Conservation (phyloP, 2,113 vertebrate genomes). For the Esox niger region DNA sequence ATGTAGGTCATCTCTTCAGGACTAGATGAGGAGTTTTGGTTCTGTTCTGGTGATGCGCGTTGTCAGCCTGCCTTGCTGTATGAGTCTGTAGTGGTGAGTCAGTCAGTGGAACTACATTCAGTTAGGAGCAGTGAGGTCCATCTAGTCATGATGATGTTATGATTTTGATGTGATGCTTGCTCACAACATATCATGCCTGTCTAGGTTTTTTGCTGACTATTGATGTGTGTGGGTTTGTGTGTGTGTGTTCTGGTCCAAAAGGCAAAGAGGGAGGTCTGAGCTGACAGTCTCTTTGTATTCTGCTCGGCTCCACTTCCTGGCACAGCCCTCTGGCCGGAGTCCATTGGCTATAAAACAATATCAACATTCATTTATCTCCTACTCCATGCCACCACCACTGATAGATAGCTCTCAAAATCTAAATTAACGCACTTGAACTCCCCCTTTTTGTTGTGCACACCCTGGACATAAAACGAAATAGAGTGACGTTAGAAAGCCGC, state of each 20-base stretch:
- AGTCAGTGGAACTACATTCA: too few relatives aligned
- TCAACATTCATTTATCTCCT: slow-evolving; percentile 45
- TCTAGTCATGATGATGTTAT: too few relatives aligned
- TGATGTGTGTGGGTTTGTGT: slow-evolving; percentile 6
- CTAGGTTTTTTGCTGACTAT: background rate
- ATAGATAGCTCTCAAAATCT: slow-evolving; percentile 35
- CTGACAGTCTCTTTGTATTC: slow-evolving; percentile 6
- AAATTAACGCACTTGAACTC: slow-evolving; percentile 43
- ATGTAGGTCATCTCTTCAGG: too few relatives aligned
- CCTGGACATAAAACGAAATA: slow-evolving; percentile 19
- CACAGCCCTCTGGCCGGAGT: slow-evolving; percentile 12
- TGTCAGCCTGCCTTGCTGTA: too few relatives aligned
- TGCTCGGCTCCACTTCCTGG: background rate
- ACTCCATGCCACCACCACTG: slow-evolving; percentile 10
- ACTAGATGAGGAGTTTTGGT: too few relatives aligned
- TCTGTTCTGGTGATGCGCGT: too few relatives aligned
- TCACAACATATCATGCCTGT: background rate
- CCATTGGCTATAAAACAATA: slow-evolving; percentile 42
- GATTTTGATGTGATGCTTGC: too few relatives aligned
- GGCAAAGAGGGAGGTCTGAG: background rate
- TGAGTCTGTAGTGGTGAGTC: too few relatives aligned
- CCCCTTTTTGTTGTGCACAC: slow-evolving; percentile 41
- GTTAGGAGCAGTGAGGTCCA: too few relatives aligned
- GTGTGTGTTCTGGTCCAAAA: background rate
- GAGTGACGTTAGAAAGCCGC: slow-evolving; percentile 18